Evolutionary conservation across 2,797 vertebrate species (phyloP).

Genomic region (Ctenochaetus hawaiiensis): DNA sequence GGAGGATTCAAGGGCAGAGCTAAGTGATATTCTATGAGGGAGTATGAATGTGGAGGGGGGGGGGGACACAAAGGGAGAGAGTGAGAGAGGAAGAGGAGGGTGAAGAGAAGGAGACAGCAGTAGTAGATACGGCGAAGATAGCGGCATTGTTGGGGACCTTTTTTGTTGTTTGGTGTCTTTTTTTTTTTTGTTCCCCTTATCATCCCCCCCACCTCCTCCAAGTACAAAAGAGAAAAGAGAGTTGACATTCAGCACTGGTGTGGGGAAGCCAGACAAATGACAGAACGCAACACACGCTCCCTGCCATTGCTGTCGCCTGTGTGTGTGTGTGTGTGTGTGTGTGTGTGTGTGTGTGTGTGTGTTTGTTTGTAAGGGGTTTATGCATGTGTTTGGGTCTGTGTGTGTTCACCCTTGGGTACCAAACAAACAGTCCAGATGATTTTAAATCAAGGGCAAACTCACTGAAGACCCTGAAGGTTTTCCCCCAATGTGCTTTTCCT

Average conservation of each 20-base stretch:
- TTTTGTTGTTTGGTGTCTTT: conserved; percentile 75
- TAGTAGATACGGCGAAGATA: conserved; percentile 76
- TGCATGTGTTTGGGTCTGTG: conserved; percentile 18
- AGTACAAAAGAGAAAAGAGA: conserved; percentile 82
- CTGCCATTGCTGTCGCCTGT: conserved; percentile 70
- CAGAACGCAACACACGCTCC: conserved; percentile 59
- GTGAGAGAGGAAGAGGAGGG: conserved; percentile 58
- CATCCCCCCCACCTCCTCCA: conserved; percentile 59
- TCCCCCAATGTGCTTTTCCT: conserved; percentile 10
- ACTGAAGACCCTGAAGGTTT: conserved; percentile 38
- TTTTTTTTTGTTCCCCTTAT: conserved; percentile 76
- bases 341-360: conserved; percentile 5
- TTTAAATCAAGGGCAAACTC: conserved; percentile 73
- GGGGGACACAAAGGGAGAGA: conserved; percentile 63
- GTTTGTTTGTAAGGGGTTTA: conserved; percentile 3
- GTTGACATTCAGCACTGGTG: conserved; percentile 82
- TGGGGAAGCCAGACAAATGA: conserved; percentile 75
- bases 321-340: conserved; percentile 39
- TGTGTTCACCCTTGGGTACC: conserved; percentile 58
- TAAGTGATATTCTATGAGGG: conserved; percentile 80
- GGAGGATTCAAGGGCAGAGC: conserved; percentile 83
- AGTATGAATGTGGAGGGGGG: conserved; percentile 60
- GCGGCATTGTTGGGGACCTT: conserved; percentile 78
- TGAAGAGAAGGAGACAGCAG: conserved; percentile 70
- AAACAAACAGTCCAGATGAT: conserved; percentile 68